Evolutionary conservation across 2,797 vertebrate genomes (phyloP).

Genomic region (Australoheros facetus): DNA sequence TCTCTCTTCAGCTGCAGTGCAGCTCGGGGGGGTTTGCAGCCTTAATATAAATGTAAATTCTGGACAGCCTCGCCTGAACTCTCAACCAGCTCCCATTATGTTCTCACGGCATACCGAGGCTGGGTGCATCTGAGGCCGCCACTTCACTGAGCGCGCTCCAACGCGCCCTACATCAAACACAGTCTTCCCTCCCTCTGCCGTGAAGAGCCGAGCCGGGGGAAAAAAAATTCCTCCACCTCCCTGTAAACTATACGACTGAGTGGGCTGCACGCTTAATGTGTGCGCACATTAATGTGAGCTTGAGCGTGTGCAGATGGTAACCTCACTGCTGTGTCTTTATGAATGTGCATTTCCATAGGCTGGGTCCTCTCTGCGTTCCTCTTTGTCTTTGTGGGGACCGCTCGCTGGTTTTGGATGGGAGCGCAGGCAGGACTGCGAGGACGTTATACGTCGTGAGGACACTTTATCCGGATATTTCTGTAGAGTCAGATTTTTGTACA

Average conservation of each 20-base stretch:
- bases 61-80: constrained; percentile 61
- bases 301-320: not conserved
- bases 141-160: constrained; percentile 58
- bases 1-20: constrained; percentile 39
- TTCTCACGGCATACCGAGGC: constrained; percentile 29
- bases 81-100: constrained; percentile 53
- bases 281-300: not conserved
- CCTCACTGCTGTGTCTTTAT: not conserved
- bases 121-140: constrained; percentile 64
- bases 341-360: constrained; percentile 4
- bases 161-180: constrained; percentile 52
- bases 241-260: constrained; percentile 49
- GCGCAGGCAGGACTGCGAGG: not conserved
- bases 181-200: constrained; percentile 13
- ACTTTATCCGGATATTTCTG: not conserved
- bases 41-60: constrained; percentile 71
- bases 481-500: not conserved
- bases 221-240: constrained; percentile 23
- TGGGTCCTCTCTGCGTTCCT: not conserved
- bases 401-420: not conserved
- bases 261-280: constrained; percentile 33
- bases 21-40: constrained; percentile 27
- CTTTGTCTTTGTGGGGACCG: not conserved
- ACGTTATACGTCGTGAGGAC: not conserved
- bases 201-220: constrained; percentile 3